phyloP scores from a whole-genome alignment of 2,888 invertebrate species.

The Serripes groenlandicus region DNA sequence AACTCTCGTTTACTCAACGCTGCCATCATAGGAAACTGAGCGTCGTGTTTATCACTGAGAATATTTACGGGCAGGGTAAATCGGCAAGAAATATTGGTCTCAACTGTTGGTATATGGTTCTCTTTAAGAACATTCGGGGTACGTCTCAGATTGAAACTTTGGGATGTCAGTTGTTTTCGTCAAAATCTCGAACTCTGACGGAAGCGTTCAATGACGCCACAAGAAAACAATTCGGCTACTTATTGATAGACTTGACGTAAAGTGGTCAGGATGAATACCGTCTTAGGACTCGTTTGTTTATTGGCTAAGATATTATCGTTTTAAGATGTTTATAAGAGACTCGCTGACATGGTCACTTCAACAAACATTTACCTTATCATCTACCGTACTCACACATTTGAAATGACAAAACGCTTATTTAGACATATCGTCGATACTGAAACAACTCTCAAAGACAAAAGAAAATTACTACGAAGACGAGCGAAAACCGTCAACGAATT shows the following conservation, averaged over 20 bases:
- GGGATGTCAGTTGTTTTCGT: conserved; percentile 43
- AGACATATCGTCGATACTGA: no score
- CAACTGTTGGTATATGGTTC: conserved; percentile 38
- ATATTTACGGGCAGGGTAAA: conserved; percentile 51
- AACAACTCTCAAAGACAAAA: no score
- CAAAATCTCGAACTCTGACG: conserved; percentile 11
- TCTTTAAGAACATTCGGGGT: conserved; percentile 41
- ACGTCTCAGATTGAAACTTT: conserved; percentile 27
- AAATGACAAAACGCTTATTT: no score
- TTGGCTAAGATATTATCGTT: conserved; percentile 9
- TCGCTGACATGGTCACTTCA: no score
- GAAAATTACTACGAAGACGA: no score
- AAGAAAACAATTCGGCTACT: conserved; percentile 22
- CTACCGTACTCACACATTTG: no score
- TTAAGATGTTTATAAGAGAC: conserved; percentile 26
- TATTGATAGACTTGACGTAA: conserved; percentile 41
- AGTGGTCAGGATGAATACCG: conserved; percentile 28
- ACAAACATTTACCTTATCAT: no score
- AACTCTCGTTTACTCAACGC: conserved; percentile 36
- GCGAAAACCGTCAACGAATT: no score
- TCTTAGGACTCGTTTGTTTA: conserved; percentile 48
- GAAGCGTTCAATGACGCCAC: conserved; percentile 48
- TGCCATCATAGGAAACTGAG: conserved; percentile 45
- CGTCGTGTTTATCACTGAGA: conserved; percentile 48
- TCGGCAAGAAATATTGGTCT: conserved; percentile 44